Evolutionary conservation across 2,113 vertebrate species (phyloP).

Genomic region (Cacatua alba): DNA sequence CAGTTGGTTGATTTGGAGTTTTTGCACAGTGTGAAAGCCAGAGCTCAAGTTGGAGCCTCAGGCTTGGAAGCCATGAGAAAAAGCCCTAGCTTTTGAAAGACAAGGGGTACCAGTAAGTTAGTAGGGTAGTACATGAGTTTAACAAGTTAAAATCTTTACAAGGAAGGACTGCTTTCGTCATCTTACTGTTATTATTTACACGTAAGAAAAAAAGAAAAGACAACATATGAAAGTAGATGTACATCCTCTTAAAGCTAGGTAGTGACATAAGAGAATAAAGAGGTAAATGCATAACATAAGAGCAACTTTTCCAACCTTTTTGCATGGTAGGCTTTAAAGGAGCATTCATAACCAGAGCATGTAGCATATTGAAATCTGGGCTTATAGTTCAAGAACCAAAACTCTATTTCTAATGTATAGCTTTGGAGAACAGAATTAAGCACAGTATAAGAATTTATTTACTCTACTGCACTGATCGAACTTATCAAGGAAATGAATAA

Average conservation of each 20-base stretch:
- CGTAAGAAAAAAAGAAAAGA: neutral
- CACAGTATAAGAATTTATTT: neutral
- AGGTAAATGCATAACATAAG: neutral
- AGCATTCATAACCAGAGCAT: neutral
- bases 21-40: neutral
- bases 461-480: neutral
- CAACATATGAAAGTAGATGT: rapidly evolving
- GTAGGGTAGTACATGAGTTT: neutral
- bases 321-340: neutral
- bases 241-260: neutral
- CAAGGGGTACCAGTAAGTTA: too few species aligned
- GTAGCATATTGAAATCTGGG: neutral
- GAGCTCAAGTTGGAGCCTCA: neutral
- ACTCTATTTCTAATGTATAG: neutral
- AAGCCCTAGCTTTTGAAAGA: neutral
- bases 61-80: neutral
- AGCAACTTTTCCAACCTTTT: neutral
- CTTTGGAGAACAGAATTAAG: neutral
- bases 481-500: neutral
- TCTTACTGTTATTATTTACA: neutral
- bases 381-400: neutral
- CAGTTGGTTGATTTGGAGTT: neutral
- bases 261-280: neutral
- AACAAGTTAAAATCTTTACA: neutral
- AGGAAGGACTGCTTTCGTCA: neutral